Evolutionary conservation across 2,113 vertebrate species (phyloP).

Genomic region (Melanerpes formicivorus): DNA sequence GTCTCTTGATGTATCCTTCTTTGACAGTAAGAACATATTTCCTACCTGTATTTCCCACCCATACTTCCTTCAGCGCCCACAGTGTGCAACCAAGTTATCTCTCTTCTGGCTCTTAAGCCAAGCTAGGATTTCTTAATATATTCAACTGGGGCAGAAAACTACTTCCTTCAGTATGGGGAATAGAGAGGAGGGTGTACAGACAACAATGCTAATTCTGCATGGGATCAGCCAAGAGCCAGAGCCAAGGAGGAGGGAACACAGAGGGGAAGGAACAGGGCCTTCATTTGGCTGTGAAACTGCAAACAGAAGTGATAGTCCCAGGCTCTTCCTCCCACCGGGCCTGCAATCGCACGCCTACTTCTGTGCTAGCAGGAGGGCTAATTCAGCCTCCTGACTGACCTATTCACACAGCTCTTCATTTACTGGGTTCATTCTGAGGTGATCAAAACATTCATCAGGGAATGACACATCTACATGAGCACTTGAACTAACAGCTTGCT

Average conservation of each 20-base stretch:
- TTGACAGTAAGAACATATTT: background rate
- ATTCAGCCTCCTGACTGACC: background rate
- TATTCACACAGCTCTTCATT: background rate
- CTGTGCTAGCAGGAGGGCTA: background rate
- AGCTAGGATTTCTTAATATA: constrained; percentile 8
- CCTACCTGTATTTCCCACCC: background rate
- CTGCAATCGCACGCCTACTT: background rate
- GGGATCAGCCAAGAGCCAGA: constrained; percentile 21
- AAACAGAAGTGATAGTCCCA: constrained; percentile 39
- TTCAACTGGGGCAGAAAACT: background rate
- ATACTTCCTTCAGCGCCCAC: background rate
- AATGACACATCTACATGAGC: background rate
- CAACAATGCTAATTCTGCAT: background rate
- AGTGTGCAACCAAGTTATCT: background rate
- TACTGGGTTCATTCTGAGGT: background rate
- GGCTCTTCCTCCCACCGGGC: constrained; percentile 23
- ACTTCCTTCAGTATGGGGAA: background rate
- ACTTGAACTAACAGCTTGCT: background rate
- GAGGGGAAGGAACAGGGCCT: constrained; percentile 27
- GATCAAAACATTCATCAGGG: background rate
- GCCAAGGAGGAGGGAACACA: background rate
- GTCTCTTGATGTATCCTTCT: background rate
- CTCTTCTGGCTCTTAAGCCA: background rate
- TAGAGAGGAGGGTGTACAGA: background rate
- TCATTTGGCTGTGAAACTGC: constrained; percentile 1